phyloP scores from a whole-genome alignment of 2,797 vertebrate genomes.

The Chiloscyllium punctatum region DNA sequence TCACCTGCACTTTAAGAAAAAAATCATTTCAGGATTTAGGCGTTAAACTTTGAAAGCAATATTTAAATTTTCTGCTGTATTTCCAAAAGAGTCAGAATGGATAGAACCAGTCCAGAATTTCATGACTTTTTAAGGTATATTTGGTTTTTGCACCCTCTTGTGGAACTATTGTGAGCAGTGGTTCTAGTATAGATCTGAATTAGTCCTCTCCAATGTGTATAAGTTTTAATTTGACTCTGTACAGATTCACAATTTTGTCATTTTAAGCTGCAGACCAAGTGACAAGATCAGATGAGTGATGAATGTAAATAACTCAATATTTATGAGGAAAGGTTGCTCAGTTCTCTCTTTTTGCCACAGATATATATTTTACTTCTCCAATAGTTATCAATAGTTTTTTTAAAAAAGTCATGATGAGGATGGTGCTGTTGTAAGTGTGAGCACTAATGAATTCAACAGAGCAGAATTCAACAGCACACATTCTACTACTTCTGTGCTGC shows the following conservation, averaged over 20 bases:
- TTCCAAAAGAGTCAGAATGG: background rate
- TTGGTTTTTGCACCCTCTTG: constrained; percentile 32
- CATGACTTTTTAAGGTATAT: background rate
- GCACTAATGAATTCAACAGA: too few relatives aligned
- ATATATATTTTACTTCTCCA: background rate
- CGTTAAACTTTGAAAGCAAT: background rate
- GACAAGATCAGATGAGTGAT: background rate
- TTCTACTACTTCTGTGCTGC: background rate
- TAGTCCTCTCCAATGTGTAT: background rate
- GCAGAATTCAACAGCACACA: background rate
- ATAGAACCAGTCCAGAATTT: background rate
- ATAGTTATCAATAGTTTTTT: background rate
- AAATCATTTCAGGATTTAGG: background rate
- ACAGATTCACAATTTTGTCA: background rate
- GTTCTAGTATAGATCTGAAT: background rate
- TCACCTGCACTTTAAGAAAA: background rate
- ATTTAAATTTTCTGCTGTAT: background rate
- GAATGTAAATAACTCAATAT: too few relatives aligned
- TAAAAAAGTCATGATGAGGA: background rate
- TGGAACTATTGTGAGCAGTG: constrained; percentile 11
- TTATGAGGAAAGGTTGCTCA: background rate
- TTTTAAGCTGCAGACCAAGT: background rate
- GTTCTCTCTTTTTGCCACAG: background rate
- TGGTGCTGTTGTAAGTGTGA: background rate
- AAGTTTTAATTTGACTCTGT: background rate